Evolutionary conservation across 1,140 invertebrate species (phyloP).

Genomic region (Drosophila repleta): DNA sequence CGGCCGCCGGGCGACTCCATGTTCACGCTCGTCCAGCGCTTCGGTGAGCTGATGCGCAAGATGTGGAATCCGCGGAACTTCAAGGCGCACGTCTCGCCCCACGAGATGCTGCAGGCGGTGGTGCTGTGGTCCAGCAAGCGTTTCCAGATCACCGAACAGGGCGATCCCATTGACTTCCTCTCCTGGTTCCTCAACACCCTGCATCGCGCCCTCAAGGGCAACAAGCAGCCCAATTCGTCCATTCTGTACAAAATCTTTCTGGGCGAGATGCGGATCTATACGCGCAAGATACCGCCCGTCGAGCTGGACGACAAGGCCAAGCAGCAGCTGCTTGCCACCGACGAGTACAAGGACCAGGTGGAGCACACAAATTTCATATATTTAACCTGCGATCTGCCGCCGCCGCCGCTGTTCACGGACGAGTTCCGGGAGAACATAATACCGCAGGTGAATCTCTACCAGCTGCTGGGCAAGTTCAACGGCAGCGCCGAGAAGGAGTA

Average conservation of each 20-base stretch:
- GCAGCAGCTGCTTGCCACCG: conserved; percentile 89
- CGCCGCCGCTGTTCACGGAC: conserved; percentile 98
- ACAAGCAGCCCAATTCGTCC: conserved; percentile 92
- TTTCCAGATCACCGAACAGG: conserved; percentile 99
- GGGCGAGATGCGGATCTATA: conserved; percentile 97
- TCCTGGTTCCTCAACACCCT: conserved; percentile 98
- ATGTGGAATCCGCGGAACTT: conserved; percentile 99
- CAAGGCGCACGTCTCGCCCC: conserved; percentile 99
- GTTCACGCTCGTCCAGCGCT: conserved; percentile 96
- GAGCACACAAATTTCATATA: conserved; percentile 97
- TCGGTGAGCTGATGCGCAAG: conserved; percentile 98
- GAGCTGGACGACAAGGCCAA: conserved; percentile 96
- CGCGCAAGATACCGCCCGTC: conserved; percentile 96
- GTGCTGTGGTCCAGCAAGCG: conserved; percentile 99
- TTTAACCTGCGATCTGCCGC: conserved; percentile 97
- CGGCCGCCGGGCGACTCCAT: conserved; percentile 96
- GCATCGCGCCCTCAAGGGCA: conserved; percentile 95
- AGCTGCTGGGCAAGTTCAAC: conserved; percentile 97
- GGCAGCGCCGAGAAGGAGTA: conserved; percentile 98
- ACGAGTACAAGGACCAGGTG: conserved; percentile 94
- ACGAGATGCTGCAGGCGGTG: conserved; percentile 99
- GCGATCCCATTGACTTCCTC: conserved; percentile 98
- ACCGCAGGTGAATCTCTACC: conserved; percentile 98
- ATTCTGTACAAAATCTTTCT: conserved; percentile 98
- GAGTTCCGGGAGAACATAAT: conserved; percentile 99